Base-by-base conservation (phyloP, 1,140 invertebrate species). In the Bombus confusus region DNA sequence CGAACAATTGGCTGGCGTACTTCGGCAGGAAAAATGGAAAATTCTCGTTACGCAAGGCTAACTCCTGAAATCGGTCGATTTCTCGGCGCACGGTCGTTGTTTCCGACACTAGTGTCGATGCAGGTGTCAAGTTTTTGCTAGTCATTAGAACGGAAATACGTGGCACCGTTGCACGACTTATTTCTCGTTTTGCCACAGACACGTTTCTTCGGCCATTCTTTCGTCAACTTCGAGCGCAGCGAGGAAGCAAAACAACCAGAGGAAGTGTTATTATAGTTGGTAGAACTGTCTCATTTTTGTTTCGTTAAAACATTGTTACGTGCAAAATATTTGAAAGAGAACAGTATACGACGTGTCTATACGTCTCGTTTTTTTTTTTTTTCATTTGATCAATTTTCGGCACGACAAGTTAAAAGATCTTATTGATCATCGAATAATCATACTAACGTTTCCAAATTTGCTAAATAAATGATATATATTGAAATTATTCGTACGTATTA, bases 1-100 rank as follows among this genome's bases (percentile, higher is more conserved):
- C 52, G 39, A 87, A 71, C 78, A 66, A 79, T 66, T n/a, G 43
- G 69, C 80, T 43, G 4, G n/a, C 2, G 4, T 12, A 34, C 62
- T 57, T 77, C 8, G 77, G 47, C 66, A 64, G 59, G 81, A 90
- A 91, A 90, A 86, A 91, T 81, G 85, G 89, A 83, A 91, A 91
- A 87, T 91, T 87, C 59, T 85, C 80, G 90, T 87, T 73, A 92
- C 87, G 90, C 91, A 89, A 34, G 90, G 78, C 90, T 90, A 76
- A 82, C 88, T 89, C 80, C 80, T 88, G 71, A 91, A 91, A 91
- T 87, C 90, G 81, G 64, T 83, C 80, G 83, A 87, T 90, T 90
- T 90, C 87, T 90, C 87, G 87, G 59, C 59, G 87, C 85, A 91
- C 84, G 77, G 66, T 68, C 76, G 83, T 64, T 74, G 75, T 89